Conservation (phyloP, 37 sponge, comb jelly and placozoan species). For the Lycopodina hypogea region DNA sequence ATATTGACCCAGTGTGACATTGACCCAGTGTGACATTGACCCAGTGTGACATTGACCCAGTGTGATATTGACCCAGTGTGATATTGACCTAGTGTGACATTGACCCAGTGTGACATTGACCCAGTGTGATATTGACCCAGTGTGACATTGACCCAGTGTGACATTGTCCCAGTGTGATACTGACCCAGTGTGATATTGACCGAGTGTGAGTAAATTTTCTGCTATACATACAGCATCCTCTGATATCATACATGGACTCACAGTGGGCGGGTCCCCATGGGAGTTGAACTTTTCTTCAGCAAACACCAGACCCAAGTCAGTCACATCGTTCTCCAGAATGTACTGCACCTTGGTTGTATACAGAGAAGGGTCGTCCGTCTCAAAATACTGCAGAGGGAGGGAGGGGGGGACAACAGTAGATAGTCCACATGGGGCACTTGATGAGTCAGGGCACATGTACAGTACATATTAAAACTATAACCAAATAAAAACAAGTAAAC, state of each 20-base stretch:
- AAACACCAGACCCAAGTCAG: slow-evolving; percentile 81
- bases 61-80: no score
- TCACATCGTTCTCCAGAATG: slow-evolving; percentile 80
- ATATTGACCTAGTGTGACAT: no score
- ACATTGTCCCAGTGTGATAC: no score
- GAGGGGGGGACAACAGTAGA: not conserved
- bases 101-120: no score
- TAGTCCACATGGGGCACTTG: not conserved
- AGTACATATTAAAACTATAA: not conserved
- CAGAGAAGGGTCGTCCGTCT: slow-evolving; percentile 87
- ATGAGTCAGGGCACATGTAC: not conserved
- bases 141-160: no score
- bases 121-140: no score
- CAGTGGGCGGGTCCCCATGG: slow-evolving; percentile 11
- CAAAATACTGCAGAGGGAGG: slow-evolving; percentile 73
- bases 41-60: no score
- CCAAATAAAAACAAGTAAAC: not conserved
- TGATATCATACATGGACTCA: not conserved
- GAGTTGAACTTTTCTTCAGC: slow-evolving; percentile 79
- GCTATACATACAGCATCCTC: no score
- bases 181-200: no score
- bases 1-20: no score
- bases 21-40: no score
- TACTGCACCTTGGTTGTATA: slow-evolving; percentile 82
- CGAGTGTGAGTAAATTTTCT: no score